Evolutionary conservation across 2,888 invertebrate species (phyloP).

Genomic region (Epinotia bilunana): DNA sequence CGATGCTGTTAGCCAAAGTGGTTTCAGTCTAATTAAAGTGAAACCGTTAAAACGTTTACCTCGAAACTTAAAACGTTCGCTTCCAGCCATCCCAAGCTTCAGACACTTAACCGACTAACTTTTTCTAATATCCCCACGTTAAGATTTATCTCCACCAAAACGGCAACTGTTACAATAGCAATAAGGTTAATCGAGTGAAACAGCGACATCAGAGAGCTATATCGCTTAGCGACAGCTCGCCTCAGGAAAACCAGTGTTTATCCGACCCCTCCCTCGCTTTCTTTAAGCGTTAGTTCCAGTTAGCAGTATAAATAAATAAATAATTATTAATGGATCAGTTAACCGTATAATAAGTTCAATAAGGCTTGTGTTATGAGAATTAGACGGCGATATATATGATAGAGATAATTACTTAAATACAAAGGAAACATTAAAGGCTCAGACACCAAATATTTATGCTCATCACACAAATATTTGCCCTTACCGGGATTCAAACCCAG

Average conservation of each 20-base stretch:
- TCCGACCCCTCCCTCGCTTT: neutral
- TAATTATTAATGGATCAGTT: too few species aligned
- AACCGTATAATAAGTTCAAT: too few species aligned
- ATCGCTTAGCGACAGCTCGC: neutral
- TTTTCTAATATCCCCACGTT: conserved; percentile 39
- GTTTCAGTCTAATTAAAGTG: neutral
- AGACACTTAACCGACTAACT: conserved; percentile 29
- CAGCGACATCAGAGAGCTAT: neutral
- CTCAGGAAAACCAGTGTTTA: neutral
- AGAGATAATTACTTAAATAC: too few species aligned
- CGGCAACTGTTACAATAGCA: conserved; percentile 43
- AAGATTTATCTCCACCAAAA: conserved; percentile 35
- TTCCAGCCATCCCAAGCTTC: neutral
- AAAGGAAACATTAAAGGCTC: too few species aligned
- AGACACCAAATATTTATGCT: too few species aligned
- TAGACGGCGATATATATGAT: too few species aligned
- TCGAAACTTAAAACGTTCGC: neutral
- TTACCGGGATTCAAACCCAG: too few species aligned
- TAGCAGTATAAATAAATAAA: too few species aligned
- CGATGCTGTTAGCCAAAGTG: neutral
- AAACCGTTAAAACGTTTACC: neutral
- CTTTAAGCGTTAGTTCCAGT: too few species aligned
- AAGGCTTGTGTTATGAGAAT: too few species aligned
- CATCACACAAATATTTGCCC: too few species aligned
- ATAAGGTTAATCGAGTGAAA: conserved; percentile 46